Evolutionary conservation across 2,797 vertebrate genomes (phyloP), one percentile per base, ranked within the genome.

Genomic region (Pipistrellus kuhlii): DNA sequence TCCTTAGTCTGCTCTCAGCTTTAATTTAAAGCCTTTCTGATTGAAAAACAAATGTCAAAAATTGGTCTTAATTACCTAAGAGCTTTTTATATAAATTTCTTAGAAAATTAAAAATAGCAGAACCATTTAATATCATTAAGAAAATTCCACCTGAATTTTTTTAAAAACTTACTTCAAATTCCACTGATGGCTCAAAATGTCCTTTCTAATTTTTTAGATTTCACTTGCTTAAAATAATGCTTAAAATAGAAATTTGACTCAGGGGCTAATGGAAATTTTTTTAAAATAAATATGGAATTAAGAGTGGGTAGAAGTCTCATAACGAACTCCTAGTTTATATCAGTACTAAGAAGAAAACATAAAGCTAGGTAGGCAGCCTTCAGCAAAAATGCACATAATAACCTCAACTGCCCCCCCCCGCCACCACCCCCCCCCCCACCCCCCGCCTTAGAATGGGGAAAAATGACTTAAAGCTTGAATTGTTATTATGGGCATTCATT

Each of bases 101-200:
- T 95, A 75, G 68, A 83, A 94, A 30, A 75, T 85, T 94, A 93
- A 93, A 95, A 93, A 94, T 97, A 96, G 95, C 78, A 92, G 87
- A 90, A 30, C 23, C 85, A 90, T 94, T 95, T 95, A 76, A 75
- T 75, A 66, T 81, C 68, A 91, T 95, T 96, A 95, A 92, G 93
- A 88, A 91, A 94, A 94, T 90, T 85, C 46, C 57, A 55, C 78
- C 62, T 94, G 46, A 78, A 38, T 90, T 94, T n/a, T 53, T 44
- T 86, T 55, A 48, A 48, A 90, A 92, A 41, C 21, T 66, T 62
- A 72, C 41, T 91, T 91, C 86, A 93, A 93, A 95, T 88, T 90
- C 32, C 13, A 66, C 32, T 44, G 48, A 81, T 88, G 32, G 15
- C 15, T 95, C 73, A 93, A 94, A 96, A 91, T 93, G 76, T 69